Evolutionary conservation across 2,797 vertebrate genomes (phyloP).

Genomic region (Phoxinus dragarum): DNA sequence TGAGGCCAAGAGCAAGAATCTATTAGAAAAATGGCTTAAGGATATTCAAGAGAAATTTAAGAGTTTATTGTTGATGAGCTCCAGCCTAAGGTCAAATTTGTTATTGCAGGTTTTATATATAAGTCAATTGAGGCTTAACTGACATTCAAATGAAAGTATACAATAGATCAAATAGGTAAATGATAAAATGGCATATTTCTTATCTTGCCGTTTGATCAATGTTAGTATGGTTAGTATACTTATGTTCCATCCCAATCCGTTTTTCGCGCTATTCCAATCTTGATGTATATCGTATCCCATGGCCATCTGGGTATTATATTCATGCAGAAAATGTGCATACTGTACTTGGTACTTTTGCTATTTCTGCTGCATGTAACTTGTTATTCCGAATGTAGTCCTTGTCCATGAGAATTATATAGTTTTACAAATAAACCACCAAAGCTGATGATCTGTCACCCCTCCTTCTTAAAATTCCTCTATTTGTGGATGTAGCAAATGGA

Average conservation of each 20-base stretch:
- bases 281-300: background rate
- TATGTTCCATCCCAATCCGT: background rate
- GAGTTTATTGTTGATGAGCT: slow-evolving; percentile 13
- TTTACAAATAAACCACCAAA: background rate
- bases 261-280: background rate
- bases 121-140: background rate
- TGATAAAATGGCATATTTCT: no score
- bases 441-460: background rate
- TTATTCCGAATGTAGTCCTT: background rate
- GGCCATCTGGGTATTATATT: background rate
- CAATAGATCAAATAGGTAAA: no score
- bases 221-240: no score
- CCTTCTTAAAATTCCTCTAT: background rate
- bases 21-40: background rate
- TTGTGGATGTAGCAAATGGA: slow-evolving; percentile 90
- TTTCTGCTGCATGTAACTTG: background rate
- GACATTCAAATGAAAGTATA: background rate
- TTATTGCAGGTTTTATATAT: slow-evolving; percentile 20
- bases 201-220: no score
- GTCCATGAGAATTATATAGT: background rate
- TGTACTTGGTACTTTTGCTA: background rate
- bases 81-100: slow-evolving; percentile 22
- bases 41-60: background rate
- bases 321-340: background rate
- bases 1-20: background rate